Conservation (phyloP, 2,888 invertebrate species). For the Napeogenes sylphis region DNA sequence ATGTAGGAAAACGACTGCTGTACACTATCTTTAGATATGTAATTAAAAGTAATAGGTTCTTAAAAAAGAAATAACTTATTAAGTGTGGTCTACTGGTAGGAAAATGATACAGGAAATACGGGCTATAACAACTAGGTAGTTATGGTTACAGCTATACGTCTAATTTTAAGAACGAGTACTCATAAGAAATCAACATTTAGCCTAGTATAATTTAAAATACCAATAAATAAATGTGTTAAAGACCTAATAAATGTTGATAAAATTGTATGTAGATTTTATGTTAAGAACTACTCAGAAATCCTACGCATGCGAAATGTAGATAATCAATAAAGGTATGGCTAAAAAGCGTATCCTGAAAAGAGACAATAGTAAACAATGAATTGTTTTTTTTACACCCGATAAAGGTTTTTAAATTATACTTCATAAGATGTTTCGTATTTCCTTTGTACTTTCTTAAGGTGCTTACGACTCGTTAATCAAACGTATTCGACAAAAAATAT, state of each 20-base stretch:
- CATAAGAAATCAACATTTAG: no score
- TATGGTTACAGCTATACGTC: background rate
- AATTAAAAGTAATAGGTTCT: no score
- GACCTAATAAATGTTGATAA: conserved; percentile 6
- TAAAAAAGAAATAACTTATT: no score
- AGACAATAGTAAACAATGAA: background rate
- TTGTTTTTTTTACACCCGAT: background rate
- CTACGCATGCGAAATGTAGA: conserved; percentile 1
- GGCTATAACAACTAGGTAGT: background rate
- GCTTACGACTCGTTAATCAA: no score
- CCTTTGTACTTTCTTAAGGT: no score
- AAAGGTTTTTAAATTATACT: no score
- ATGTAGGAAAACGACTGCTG: no score
- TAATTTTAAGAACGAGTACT: background rate
- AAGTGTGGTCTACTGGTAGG: no score
- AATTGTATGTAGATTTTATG: conserved; percentile 1
- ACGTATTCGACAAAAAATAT: no score
- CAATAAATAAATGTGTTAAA: background rate
- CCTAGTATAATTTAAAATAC: no score
- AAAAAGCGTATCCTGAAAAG: background rate
- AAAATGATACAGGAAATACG: background rate
- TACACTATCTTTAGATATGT: no score
- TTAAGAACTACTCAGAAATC: no score
- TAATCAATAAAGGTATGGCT: background rate
- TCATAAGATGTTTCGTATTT: background rate